phyloP scores from a whole-genome alignment of 2,888 invertebrate species.

The Dynastes maya region DNA sequence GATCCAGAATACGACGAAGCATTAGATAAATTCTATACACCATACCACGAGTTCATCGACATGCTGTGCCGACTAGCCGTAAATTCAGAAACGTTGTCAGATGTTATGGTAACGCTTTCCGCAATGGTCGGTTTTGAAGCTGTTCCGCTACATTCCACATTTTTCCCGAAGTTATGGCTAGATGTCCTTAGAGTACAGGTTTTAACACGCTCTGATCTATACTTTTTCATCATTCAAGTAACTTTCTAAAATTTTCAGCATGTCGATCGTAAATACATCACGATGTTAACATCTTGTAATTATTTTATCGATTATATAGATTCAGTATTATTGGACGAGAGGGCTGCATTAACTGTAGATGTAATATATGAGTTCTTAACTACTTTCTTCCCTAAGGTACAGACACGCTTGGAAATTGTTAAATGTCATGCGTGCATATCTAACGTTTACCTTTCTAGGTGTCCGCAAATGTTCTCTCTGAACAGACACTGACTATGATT shows the following conservation, averaged over 20 bases:
- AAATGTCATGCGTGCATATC: neutral
- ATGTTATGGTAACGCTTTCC: slow-evolving; percentile 88
- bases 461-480: slow-evolving; percentile 75
- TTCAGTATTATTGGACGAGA: slow-evolving; percentile 90
- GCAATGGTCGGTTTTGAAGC: slow-evolving; percentile 94
- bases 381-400: slow-evolving; percentile 91
- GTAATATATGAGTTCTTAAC: slow-evolving; percentile 90
- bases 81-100: slow-evolving; percentile 89
- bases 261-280: slow-evolving; percentile 86
- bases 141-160: slow-evolving; percentile 88
- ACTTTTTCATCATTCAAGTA: neutral
- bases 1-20: slow-evolving; percentile 86
- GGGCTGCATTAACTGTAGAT: slow-evolving; percentile 87
- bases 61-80: slow-evolving; percentile 90
- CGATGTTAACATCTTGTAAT: slow-evolving; percentile 85
- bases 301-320: slow-evolving; percentile 93
- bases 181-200: slow-evolving; percentile 86
- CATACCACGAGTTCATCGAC: slow-evolving; percentile 93
- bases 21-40: slow-evolving; percentile 84
- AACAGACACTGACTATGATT: slow-evolving; percentile 76
- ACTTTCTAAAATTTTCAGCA: slow-evolving; percentile 70
- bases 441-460: slow-evolving; percentile 67
- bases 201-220: neutral
- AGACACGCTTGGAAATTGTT: slow-evolving; percentile 38
- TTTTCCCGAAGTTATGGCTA: slow-evolving; percentile 94